Conservation (phyloP, 2,113 vertebrate genomes). For the Etheostoma cragini region DNA sequence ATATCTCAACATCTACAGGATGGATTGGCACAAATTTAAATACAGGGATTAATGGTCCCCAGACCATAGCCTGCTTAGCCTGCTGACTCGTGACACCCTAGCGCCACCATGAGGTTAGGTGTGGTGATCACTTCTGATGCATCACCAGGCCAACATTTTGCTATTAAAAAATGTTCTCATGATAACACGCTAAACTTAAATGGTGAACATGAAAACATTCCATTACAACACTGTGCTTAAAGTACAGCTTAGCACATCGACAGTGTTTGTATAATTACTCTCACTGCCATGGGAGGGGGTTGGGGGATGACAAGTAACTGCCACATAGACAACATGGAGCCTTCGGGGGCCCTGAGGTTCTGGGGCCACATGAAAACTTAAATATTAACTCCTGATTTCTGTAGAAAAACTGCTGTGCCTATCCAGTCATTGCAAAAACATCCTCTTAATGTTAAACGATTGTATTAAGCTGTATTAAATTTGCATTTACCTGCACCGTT, state of each 20-base stretch:
- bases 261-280: too few relatives aligned
- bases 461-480: too few relatives aligned
- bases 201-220: background rate
- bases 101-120: background rate
- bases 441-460: too few relatives aligned
- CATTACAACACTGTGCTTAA: background rate
- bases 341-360: background rate
- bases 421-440: too few relatives aligned
- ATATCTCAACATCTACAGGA: background rate
- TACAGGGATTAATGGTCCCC: background rate
- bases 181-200: background rate
- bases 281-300: too few relatives aligned
- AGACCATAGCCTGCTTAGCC: background rate
- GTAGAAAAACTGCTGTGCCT: background rate
- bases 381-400: background rate
- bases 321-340: background rate
- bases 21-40: background rate
- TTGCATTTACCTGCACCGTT: constrained; percentile 88
- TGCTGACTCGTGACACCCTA: background rate
- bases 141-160: background rate
- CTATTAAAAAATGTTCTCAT: too few relatives aligned
- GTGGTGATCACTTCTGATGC: background rate
- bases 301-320: background rate
- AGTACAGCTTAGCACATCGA: too few relatives aligned
- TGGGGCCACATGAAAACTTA: background rate